Conservation (phyloP, 2,113 vertebrate genomes). For the Eubucco bourcierii region DNA sequence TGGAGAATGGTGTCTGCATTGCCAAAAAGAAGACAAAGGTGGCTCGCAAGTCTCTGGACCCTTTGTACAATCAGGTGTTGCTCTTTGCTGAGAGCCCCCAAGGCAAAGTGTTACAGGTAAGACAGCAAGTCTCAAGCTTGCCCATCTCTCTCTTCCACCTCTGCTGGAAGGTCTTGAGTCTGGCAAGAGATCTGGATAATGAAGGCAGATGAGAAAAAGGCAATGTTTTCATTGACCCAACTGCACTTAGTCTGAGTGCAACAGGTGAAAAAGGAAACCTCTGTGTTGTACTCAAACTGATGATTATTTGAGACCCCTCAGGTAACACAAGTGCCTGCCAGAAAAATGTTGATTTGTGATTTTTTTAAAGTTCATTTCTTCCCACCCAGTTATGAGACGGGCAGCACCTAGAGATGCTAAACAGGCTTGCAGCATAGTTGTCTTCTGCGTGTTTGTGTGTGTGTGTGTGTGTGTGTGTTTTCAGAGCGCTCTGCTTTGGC, state of each 20-base stretch:
- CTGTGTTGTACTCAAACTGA: neutral
- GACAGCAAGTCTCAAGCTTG: neutral
- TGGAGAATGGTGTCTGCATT: conserved; percentile 93
- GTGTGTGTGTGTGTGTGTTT: neutral
- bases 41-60: conserved; percentile 93
- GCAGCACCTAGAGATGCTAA: neutral
- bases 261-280: neutral
- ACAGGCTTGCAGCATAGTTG: neutral
- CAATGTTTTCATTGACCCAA: neutral
- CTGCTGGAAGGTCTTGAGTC: neutral
- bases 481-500: neutral
- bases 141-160: neutral
- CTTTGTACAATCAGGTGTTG: conserved; percentile 97
- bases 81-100: conserved; percentile 94
- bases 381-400: neutral
- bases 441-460: neutral
- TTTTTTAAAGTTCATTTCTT: neutral
- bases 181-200: neutral
- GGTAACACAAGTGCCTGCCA: neutral
- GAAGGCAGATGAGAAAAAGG: neutral
- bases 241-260: accelerated
- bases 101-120: conserved; percentile 97
- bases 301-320: neutral
- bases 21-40: conserved; percentile 99
- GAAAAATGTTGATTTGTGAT: neutral